Conservation (phyloP, 1,140 invertebrate species). For the Drosophila nasuta region DNA sequence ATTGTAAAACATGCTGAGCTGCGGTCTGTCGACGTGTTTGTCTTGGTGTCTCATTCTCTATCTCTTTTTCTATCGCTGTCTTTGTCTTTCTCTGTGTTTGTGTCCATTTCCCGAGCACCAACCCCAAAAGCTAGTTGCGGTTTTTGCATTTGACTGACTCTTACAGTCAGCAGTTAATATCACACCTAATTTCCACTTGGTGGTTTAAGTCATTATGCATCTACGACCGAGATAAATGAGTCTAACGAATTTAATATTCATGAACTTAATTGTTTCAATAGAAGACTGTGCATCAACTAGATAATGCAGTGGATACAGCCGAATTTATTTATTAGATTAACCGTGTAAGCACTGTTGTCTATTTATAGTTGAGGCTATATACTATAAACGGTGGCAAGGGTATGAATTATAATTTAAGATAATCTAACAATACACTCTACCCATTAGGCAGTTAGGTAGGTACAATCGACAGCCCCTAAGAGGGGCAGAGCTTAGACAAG, state of each 20-base stretch:
- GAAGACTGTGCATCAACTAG: background rate
- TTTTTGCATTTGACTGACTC: slow-evolving; percentile 35
- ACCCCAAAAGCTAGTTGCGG: slow-evolving; percentile 25
- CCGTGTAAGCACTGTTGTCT: too few species aligned
- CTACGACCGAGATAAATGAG: background rate
- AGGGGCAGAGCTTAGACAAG: too few species aligned
- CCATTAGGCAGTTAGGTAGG: too few species aligned
- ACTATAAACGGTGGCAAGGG: too few species aligned
- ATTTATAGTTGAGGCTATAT: too few species aligned
- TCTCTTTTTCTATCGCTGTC: background rate
- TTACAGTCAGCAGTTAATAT: slow-evolving; percentile 5
- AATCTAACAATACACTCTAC: too few species aligned
- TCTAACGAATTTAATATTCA: background rate
- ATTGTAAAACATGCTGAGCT: slow-evolving; percentile 55
- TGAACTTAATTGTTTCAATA: background rate
- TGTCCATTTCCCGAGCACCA: background rate
- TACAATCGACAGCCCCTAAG: too few species aligned
- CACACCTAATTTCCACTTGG: background rate
- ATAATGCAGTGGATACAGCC: background rate
- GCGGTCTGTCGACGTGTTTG: slow-evolving; percentile 37
- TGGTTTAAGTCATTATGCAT: slow-evolving; percentile 7
- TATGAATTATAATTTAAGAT: too few species aligned
- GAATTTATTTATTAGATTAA: background rate
- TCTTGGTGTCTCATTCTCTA: background rate
- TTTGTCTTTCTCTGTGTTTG: background rate